A percentile compares a stretch with the other conserved stretches of the same genome.
Conservation (phyloP, 64 coral and sea anemone genomes). For the Montipora efflorescens region DNA sequence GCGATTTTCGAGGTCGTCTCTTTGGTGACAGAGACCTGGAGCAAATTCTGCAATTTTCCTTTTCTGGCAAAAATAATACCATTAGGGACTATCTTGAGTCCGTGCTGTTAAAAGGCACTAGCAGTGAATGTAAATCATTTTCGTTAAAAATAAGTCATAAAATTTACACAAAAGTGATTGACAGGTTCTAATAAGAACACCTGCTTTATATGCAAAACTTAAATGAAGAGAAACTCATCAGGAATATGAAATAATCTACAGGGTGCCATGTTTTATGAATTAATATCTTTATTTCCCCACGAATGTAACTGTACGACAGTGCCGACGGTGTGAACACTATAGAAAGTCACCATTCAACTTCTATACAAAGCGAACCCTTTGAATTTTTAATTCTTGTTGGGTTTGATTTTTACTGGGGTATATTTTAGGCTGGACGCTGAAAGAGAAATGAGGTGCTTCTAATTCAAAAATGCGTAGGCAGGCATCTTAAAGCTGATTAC, state of each 20-base stretch:
- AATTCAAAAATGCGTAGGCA: conserved; percentile 15
- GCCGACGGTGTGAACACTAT: not conserved
- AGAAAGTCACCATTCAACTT: not conserved
- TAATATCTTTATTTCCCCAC: conserved; percentile 16
- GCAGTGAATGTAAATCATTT: conserved; percentile 7
- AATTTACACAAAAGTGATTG: conserved; percentile 31
- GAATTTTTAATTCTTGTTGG: not conserved
- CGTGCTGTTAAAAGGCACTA: not conserved
- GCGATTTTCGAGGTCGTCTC: not conserved
- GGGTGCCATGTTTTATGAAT: conserved; percentile 34
- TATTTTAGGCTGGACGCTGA: not conserved
- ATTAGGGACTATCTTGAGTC: not conserved
- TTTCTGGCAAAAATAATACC: not conserved
- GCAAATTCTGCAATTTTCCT: not conserved
- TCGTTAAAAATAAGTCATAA: not conserved
- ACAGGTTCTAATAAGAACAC: conserved; percentile 10
- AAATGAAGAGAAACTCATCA: conserved; percentile 36
- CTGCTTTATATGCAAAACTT: conserved; percentile 37
- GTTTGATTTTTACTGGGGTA: not conserved
- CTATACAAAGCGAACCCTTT: not conserved
- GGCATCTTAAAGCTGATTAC: not conserved
- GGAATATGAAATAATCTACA: conserved; percentile 2
- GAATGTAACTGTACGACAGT: conserved; percentile 13
- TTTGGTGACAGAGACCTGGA: not conserved
- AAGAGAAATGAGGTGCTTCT: conserved; percentile 10